Evolutionary conservation across 2,888 invertebrate genomes (phyloP).

Genomic region (Rhingia rostrata): DNA sequence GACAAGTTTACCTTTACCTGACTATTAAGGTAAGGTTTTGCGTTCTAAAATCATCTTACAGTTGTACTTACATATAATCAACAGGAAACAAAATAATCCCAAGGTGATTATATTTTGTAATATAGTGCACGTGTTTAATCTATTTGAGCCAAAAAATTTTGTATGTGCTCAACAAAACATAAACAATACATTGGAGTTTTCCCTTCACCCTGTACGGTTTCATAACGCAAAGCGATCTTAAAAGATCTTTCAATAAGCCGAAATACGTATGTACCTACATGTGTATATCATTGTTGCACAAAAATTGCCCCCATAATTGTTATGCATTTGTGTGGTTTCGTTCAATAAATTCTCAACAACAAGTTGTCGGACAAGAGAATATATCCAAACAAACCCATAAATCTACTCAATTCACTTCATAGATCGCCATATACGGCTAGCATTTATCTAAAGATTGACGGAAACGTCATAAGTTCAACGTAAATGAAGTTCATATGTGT

Average conservation of each 20-base stretch:
- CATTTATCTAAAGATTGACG: conserved; percentile 26
- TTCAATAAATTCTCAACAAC: conserved; percentile 15
- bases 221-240: neutral
- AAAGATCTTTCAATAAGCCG: conserved; percentile 2
- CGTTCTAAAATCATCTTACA: too few relatives aligned
- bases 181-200: too few relatives aligned
- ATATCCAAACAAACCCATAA: conserved; percentile 22
- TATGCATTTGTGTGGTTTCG: conserved; percentile 20
- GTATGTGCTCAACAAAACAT: too few relatives aligned
- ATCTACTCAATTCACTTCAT: conserved; percentile 20
- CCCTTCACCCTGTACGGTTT: conserved; percentile 23
- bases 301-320: conserved; percentile 42
- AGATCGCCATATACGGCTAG: conserved; percentile 27
- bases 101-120: too few relatives aligned
- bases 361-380: neutral
- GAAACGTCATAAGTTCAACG: conserved; percentile 52
- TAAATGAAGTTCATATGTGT: neutral
- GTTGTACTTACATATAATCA: too few relatives aligned
- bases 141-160: too few relatives aligned
- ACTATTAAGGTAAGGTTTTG: too few relatives aligned
- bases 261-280: neutral
- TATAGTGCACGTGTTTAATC: too few relatives aligned
- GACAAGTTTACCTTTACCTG: too few relatives aligned
- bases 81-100: too few relatives aligned
- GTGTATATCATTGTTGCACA: conserved; percentile 23